These are phyloP conservation scores for Pholis gunnellus DNA, from an alignment of 2,113 vertebrate species.

Conservation along the genomic window DNA sequence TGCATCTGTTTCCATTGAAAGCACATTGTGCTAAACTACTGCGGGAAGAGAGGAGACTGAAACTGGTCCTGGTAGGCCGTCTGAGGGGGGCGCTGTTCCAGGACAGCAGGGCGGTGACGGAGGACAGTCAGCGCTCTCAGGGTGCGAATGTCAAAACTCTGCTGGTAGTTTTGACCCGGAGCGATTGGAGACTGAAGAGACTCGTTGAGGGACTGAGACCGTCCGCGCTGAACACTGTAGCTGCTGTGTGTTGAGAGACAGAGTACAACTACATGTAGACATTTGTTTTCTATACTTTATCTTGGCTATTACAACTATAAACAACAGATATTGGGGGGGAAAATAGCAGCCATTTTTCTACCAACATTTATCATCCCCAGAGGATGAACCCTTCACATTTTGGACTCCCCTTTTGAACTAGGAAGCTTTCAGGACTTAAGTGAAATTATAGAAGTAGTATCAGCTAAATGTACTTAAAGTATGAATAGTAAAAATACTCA, in stretches of 20 bases:
- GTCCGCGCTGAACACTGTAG: not conserved
- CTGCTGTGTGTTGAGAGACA: not conserved
- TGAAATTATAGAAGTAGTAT: too few relatives aligned
- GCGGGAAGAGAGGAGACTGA: slow-evolving; percentile 22
- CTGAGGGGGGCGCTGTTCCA: slow-evolving; percentile 29
- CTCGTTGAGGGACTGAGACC: not conserved
- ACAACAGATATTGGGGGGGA: not conserved
- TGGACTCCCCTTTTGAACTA: too few relatives aligned
- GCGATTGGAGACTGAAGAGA: not conserved
- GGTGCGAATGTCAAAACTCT: slow-evolving; percentile 65
- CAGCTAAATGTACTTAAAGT: too few relatives aligned
- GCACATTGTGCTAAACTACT: not conserved
- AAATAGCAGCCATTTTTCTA: not conserved
- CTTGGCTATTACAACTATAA: not conserved
- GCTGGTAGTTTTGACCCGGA: slow-evolving; percentile 25
- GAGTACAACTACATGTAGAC: too few relatives aligned
- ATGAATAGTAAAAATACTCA: too few relatives aligned
- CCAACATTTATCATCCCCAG: not conserved
- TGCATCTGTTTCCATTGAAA: too few relatives aligned
- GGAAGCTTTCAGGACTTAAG: too few relatives aligned
- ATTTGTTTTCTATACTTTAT: not conserved
- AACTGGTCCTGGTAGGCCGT: slow-evolving; percentile 63
- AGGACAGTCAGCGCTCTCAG: slow-evolving; percentile 35
- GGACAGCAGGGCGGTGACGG: not conserved
- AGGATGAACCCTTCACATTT: not conserved